A percentile compares a stretch with the other conserved stretches of the same genome.
These are phyloP conservation scores for Bergia puertoricense DNA, from an alignment of 92 coral and sea anemone genomes.

Conservation along the genomic window DNA sequence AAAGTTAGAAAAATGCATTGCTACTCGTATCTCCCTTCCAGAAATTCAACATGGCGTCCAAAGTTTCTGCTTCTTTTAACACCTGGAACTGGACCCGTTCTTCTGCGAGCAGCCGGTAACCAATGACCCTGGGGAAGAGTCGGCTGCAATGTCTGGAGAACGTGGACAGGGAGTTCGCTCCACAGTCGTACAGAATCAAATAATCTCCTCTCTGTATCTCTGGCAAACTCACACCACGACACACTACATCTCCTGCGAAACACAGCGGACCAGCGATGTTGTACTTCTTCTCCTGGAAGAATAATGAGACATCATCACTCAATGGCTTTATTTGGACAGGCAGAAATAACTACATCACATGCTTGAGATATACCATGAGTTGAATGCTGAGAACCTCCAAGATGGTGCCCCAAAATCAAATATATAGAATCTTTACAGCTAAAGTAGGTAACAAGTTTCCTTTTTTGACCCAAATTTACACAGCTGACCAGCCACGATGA, in stretches of 20 bases:
- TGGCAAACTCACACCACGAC: conserved; percentile 67
- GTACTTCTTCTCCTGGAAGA: conserved; percentile 58
- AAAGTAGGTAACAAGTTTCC: neutral
- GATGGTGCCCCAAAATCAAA: neutral
- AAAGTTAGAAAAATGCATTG: neutral
- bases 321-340: neutral
- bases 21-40: conserved; percentile 71
- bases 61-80: conserved; percentile 90
- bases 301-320: neutral
- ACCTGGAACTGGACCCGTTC: conserved; percentile 73
- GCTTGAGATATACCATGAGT: neutral
- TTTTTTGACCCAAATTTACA: too few relatives aligned
- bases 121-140: conserved; percentile 78
- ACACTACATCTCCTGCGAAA: conserved; percentile 83
- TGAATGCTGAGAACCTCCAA: neutral
- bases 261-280: conserved; percentile 98
- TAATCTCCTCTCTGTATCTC: conserved; percentile 82
- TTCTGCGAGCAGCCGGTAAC: conserved; percentile 66
- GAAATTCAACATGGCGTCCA: conserved; percentile 73
- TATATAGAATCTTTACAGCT: neutral
- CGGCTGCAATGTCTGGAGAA: conserved; percentile 93
- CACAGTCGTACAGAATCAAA: conserved; percentile 86
- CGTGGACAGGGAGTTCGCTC: conserved; percentile 77
- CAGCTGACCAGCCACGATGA: too few relatives aligned
- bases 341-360: neutral